Evolutionary conservation across 2,113 vertebrate species (phyloP), one percentile per base, ranked within the genome.

Genomic region (Picathartes gymnocephalus): DNA sequence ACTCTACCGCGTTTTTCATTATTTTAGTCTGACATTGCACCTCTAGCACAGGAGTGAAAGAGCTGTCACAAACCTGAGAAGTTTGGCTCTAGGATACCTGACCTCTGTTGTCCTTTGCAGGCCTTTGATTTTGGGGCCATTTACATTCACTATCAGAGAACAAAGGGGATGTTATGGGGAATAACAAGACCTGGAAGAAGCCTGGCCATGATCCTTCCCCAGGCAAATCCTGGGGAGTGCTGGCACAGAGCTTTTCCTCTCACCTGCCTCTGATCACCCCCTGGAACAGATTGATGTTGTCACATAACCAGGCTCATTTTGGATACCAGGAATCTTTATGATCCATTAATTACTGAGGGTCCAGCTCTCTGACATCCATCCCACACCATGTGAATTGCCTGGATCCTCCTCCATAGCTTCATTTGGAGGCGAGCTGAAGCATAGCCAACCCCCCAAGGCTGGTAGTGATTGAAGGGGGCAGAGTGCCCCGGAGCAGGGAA

Each of bases 251-350:
- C 62, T 56, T 0, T 31, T 91, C 80, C 77, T 78, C 83, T 93
- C 72, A 35, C 81, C 73, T 81, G 47, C 51, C 35, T 92, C 80
- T 89, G 88, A 71, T 64, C 76, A 84, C 5, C 39, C 62, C 51
- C 84, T 58, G 89, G 80, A 95, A 95, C 65, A 72, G 70, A 81
- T 30, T 79, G 91, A 79, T 93, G 85, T 40, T 81, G 61, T 90
- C 70, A 15, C 39, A 65, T 33, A 78, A 81, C 31, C 31, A 56
- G 73, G 40, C 65, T 93, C 51, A n/a, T 94, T 88, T 60, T 21
- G 2, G 65, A 24, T 61, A 91, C 57, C 57, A 31, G 48, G 73
- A 84, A 78, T 78, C 47, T 77, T 92, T 81, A 88, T 71, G 72
- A 90, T 47, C 44, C 61, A 40, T 81, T 62, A 68, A 81, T 92